Base-by-base conservation (phyloP, 2,888 invertebrate genomes). In the Ornithoptera alexandrae region DNA sequence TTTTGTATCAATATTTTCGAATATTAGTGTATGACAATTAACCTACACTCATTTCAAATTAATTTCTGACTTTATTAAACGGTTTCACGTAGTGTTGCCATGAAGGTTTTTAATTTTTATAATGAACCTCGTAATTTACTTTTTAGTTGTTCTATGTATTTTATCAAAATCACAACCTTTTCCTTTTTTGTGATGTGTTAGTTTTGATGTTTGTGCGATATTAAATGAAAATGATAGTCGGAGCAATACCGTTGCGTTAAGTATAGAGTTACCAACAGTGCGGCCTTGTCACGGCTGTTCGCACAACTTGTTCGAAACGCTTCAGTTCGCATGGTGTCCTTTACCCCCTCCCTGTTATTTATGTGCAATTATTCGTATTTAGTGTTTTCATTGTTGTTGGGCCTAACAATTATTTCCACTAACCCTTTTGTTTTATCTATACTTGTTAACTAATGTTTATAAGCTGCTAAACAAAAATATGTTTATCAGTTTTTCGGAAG, bases 261-360 rank as follows among this genome's bases (percentile, higher is more conserved):
- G 66, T 66, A 63, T 67, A 62, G 69, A 65, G 46, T 46, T 65
- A 64, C 74, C 68, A 72, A 70, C 42, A 56, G 42, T 36, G 66
- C 65, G 77, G 74, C 79, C 88, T 92, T 89, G 90, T 83, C 78
- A 81, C 82, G 82, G 84, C 79, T 84, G 81, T 82, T 81, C 81
- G 86, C 84, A 81, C 82, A 79, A 81, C 77, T 81, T 80, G 84
- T 82, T 85, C 76, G 89, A 81, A 89, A 90, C 90, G 92, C 87
- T 91, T 89, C 87, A 88, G 81, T 86, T 89, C 84, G 79, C 77
- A 72, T 80, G 77, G 83, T 86, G 90, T 89, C 90, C 91, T 92
- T 90, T 88, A 84, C 85, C 84, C 86, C 84, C 84, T 84, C 69
- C 71, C 58, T 24, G 61, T 24, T 69, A 65, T 42, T 59, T 69